phyloP scores from a whole-genome alignment of 2,888 invertebrate genomes.

The Argyra leucocephala region DNA sequence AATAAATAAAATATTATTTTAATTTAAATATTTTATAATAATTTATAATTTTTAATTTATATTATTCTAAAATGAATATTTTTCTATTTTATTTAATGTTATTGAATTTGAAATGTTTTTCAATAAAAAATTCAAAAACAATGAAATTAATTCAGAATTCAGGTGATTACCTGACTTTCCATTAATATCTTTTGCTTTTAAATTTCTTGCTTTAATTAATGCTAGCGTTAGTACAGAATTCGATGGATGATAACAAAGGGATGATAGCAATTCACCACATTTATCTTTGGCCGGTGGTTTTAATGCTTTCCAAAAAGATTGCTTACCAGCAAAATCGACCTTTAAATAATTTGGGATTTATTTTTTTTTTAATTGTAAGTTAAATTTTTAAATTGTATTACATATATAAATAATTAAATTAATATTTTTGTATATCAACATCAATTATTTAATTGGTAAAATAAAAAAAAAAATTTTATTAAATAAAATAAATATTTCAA shows the following conservation, averaged over 20 bases:
- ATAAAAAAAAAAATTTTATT: too few relatives aligned
- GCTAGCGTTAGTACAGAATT: conserved; percentile 86
- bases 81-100: too few relatives aligned
- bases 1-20: too few relatives aligned
- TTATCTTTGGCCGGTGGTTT: conserved; percentile 89
- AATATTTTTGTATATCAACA: too few relatives aligned
- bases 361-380: too few relatives aligned
- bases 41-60: too few relatives aligned
- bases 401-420: too few relatives aligned
- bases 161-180: conserved; percentile 72
- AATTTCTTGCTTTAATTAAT: conserved; percentile 82
- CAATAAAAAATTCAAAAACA: conserved; percentile 7
- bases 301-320: conserved; percentile 87
- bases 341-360: conserved; percentile 34
- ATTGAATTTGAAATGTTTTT: not conserved
- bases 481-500: too few relatives aligned
- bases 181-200: conserved; percentile 93
- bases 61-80: too few relatives aligned
- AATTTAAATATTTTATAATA: too few relatives aligned
- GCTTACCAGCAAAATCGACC: conserved; percentile 87
- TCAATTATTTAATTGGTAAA: too few relatives aligned
- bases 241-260: conserved; percentile 91
- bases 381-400: too few relatives aligned
- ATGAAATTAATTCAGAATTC: conserved; percentile 7
- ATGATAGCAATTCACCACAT: conserved; percentile 83